Conservation (phyloP, 2,888 invertebrate genomes). For the Parnassius glacialis region DNA sequence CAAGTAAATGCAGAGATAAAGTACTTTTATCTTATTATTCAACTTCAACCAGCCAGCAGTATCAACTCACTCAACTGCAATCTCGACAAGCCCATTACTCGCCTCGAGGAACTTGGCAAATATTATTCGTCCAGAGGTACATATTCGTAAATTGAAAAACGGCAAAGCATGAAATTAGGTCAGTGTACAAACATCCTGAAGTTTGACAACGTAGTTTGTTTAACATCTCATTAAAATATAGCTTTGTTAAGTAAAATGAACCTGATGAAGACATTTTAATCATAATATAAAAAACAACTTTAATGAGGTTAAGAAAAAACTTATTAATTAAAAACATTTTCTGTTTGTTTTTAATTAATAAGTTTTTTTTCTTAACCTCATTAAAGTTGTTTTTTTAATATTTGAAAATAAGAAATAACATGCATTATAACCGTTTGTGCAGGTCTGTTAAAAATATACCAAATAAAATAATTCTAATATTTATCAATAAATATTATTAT, state of each 20-base stretch:
- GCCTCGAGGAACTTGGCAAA: slow-evolving; percentile 53
- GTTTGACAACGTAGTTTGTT: slow-evolving; percentile 8
- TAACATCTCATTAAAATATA: slow-evolving; percentile 6
- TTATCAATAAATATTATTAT: too few species aligned
- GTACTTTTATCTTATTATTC: background rate
- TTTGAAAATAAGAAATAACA: too few species aligned
- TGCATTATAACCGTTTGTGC: too few species aligned
- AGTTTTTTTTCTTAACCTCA: too few species aligned
- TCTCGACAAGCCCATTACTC: slow-evolving; percentile 52
- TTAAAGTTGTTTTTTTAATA: too few species aligned
- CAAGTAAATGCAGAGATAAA: too few species aligned
- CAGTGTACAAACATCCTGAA: slow-evolving; percentile 16
- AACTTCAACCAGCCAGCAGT: slow-evolving; percentile 12
- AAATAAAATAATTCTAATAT: too few species aligned
- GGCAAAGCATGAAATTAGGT: slow-evolving; percentile 21
- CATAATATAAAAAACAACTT: too few species aligned
- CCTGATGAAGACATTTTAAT: background rate
- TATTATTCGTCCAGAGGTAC: slow-evolving; percentile 50
- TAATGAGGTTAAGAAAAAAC: too few species aligned
- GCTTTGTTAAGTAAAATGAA: background rate
- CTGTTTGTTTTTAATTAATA: too few species aligned
- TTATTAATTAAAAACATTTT: too few species aligned
- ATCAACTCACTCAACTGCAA: slow-evolving; percentile 37
- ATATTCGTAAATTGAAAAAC: slow-evolving; percentile 25
- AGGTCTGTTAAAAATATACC: too few species aligned